These are phyloP conservation scores for Falcaria lacertinaria DNA, from an alignment of 2,888 invertebrate species.

Conservation along the genomic window DNA sequence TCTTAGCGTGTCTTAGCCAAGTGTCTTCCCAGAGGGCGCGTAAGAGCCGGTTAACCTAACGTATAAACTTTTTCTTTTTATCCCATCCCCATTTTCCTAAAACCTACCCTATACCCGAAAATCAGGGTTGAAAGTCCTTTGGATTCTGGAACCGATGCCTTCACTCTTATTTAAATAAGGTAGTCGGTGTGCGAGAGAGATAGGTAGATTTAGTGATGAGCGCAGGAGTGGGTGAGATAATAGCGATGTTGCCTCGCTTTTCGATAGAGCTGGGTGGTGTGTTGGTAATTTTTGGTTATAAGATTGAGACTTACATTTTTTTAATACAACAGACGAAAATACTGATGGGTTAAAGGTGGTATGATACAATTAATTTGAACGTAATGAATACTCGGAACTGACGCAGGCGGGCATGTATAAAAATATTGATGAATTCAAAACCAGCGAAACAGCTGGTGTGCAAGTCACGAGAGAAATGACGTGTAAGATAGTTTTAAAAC, in stretches of 20 bases:
- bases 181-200: slow-evolving; percentile 65
- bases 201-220: slow-evolving; percentile 42
- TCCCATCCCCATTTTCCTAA: slow-evolving; percentile 16
- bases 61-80: slow-evolving; percentile 56
- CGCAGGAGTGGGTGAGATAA: slow-evolving; percentile 46
- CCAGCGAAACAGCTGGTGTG: too few species aligned
- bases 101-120: slow-evolving; percentile 27
- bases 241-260: slow-evolving; percentile 64
- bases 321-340: too few species aligned
- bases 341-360: too few species aligned
- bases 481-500: too few species aligned
- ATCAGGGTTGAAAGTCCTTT: slow-evolving; percentile 32
- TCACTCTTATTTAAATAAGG: slow-evolving; percentile 77
- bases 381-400: too few species aligned
- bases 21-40: slow-evolving; percentile 54
- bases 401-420: too few species aligned
- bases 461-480: too few species aligned
- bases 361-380: too few species aligned
- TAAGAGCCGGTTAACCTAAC: slow-evolving; percentile 55
- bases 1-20: slow-evolving; percentile 59
- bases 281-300: neutral
- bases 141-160: slow-evolving; percentile 41
- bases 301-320: too few species aligned
- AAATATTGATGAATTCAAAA: too few species aligned
- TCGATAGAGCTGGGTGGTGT: slow-evolving; percentile 44